Evolutionary conservation across 2,797 vertebrate species (phyloP).

Genomic region (Cyclopterus lumpus): DNA sequence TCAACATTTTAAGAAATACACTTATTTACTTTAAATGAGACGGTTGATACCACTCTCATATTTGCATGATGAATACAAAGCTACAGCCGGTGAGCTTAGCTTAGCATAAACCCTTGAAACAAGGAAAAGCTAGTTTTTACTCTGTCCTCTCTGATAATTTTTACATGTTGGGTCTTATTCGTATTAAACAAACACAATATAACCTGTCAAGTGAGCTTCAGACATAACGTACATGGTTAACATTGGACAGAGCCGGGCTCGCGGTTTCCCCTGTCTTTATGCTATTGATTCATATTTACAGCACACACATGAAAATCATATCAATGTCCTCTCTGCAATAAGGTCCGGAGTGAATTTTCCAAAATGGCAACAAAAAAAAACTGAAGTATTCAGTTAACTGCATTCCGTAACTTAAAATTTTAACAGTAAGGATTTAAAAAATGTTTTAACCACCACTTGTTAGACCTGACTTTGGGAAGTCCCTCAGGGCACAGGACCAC

Average conservation of each 20-base stretch:
- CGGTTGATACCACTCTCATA: background rate
- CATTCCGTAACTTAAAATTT: background rate
- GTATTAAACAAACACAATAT: background rate
- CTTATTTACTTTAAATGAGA: background rate
- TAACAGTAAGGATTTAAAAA: background rate
- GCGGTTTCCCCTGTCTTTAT: background rate
- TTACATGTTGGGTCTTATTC: background rate
- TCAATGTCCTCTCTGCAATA: background rate
- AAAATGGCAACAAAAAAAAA: background rate
- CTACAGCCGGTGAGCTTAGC: background rate
- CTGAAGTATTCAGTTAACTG: background rate
- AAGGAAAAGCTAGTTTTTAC: too few species aligned
- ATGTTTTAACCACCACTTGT: background rate
- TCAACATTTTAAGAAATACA: background rate
- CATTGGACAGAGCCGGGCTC: background rate
- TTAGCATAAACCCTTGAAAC: background rate
- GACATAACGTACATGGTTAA: background rate
- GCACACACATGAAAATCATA: background rate
- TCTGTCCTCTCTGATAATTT: background rate
- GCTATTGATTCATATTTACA: background rate
- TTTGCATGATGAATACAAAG: too few species aligned
- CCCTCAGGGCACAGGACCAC: conserved; percentile 7
- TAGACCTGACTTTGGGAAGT: conserved; percentile 16
- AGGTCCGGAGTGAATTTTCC: background rate
- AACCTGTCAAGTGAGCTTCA: background rate